Evolutionary conservation across 2,113 vertebrate genomes (phyloP), one percentile per base, ranked within the genome.

Genomic region (Cebus imitator): DNA sequence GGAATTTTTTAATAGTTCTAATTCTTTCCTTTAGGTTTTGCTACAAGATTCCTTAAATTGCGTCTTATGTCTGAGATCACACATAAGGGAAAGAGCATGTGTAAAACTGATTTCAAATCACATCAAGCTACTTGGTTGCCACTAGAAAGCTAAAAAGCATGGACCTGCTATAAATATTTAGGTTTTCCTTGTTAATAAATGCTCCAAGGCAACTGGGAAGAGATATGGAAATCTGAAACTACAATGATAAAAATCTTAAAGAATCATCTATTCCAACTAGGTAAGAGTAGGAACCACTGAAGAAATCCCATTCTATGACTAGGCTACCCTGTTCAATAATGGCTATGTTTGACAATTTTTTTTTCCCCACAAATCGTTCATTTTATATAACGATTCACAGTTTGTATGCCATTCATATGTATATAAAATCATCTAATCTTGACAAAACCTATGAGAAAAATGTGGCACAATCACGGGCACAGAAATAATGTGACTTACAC

Each of bases 11-110:
- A 75, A 93, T 68, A 18, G 27, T 94, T 57, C 58, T 79, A 64
- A n/a, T 55, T 50, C 61, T 87, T 93, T 96, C 45, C 35, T 83
- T 87, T 87, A 88, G 30, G 7, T 75, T 96, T 79, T 94, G 30
- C 40, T 52, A 70, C 3, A 78, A 92, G 10, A 81, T 86, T 61
- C 58, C 73, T 86, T 76, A 76, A 88, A 87, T 4, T 7, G 3
- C 23, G 68, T 84, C 30, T 91, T 87, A 70, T 27, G 87, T 95
- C 76, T 83, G 27, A 96, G 37, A 83, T 78, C 37, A 83, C 27
- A 83, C 5, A 20, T 8, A 45, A 90, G 45, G 37, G 80, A 81
- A 57, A 78, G 20, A 95, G 23, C 16, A 82, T 32, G 73, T 30
- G 20, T 70, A 61, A 55, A 93, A 90, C 48, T 70, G 3, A 87